Percentiles rank a stretch among this genome's conserved stretches.
phyloP scores from a whole-genome alignment of 1,140 invertebrate species.

The Yoshiicerus persimilis region DNA sequence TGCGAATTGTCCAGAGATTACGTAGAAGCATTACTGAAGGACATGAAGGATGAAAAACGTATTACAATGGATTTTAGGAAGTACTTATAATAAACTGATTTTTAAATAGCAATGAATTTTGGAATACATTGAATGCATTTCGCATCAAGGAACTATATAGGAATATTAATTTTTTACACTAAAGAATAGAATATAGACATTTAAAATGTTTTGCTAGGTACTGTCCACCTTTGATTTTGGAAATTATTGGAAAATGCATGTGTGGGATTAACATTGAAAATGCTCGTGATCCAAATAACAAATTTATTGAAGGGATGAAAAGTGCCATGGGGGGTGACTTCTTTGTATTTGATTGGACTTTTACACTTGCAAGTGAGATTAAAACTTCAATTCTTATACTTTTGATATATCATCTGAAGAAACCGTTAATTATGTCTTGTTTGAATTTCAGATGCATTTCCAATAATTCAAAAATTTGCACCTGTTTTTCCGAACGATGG shows the following conservation, averaged over 20 bases:
- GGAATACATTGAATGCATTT: too few relatives aligned
- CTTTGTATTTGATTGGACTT: neutral
- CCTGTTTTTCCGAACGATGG: neutral
- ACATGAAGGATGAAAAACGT: neutral
- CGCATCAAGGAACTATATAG: neutral
- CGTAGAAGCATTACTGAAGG: neutral
- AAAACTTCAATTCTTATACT: neutral
- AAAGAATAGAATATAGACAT: too few relatives aligned
- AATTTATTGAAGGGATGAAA: conserved; percentile 27
- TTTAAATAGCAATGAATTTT: too few relatives aligned
- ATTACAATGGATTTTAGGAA: conserved; percentile 1
- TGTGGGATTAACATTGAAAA: conserved; percentile 29
- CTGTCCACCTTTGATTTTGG: conserved; percentile 7
- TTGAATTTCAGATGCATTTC: conserved; percentile 1
- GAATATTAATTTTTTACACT: neutral
- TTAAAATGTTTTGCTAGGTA: neutral
- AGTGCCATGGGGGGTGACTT: neutral
- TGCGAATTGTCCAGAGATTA: neutral
- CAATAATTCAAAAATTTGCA: neutral
- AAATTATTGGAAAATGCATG: conserved; percentile 19
- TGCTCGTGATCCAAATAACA: conserved; percentile 35
- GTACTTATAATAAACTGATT: neutral
- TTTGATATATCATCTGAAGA: neutral
- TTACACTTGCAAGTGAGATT: neutral
- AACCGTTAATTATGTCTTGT: neutral